Evolutionary conservation across 2,113 vertebrate species (phyloP), one percentile per base, ranked within the genome.

Genomic region (Eptatretus burgeri): DNA sequence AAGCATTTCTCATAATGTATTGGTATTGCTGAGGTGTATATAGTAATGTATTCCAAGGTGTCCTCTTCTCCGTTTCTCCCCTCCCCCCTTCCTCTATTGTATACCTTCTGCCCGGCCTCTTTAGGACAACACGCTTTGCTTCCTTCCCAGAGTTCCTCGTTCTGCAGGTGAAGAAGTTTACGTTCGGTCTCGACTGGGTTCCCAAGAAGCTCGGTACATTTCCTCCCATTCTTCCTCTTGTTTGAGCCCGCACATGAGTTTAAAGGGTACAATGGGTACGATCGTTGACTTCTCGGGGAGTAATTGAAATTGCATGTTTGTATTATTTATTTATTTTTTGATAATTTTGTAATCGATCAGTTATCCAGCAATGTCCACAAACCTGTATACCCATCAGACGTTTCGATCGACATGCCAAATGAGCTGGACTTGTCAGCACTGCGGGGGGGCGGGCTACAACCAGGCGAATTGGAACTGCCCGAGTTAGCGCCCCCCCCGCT

Each of bases 161-260:
- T 67, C 94, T 98, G 72, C 91, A 94, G 74, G 89, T 98, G 70
- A 98, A 98, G 79, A 98, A 98, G 71, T 98, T 98, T 73, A 98
- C 89, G 63, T 95, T 98, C 7, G 91, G 91, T 68, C 76, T 91
- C 69, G 91, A 95, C 75, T 98, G 91, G 91, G 85, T 95, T 51
- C 91, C 91, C 66, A 98, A 98, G 76, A 98, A 98, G 74, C 81
- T 98, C 27, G 91, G 91, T 98, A 76, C 80, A 77, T 49, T 71
- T n/a, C 56, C 56, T 2, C 12, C 56, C 56, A 12, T 10, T 12
- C 56, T 60, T 20, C 20, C 56, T 60, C n/a, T 60, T 41, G 27
- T 41, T 41, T 41, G 27, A 41, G 7, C 27, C 27, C 3, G 27
- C 27, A 41, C 27, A 41, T 41, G 7, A 41, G 27, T 41, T 41